Percentiles rank a stretch among this genome's conserved stretches.
Evolutionary conservation across 1,140 invertebrate genomes (phyloP).

Genomic region (Habropoda laboriosa): DNA sequence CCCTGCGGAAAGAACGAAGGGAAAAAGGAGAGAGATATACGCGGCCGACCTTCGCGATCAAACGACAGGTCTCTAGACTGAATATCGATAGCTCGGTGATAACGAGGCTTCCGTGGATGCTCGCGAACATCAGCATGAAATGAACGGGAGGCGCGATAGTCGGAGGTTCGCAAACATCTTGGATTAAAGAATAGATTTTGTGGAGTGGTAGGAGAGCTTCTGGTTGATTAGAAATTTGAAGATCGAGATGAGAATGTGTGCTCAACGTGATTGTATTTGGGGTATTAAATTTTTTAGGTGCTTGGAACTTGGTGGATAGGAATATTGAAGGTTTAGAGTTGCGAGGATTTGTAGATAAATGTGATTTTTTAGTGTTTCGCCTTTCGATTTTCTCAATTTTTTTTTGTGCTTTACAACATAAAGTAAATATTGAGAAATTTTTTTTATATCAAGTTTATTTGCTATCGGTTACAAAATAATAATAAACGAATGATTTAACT

Average conservation of each 20-base stretch:
- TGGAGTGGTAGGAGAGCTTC: not conserved
- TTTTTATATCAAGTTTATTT: not conserved
- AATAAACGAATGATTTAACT: too few relatives aligned
- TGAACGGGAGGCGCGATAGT: not conserved
- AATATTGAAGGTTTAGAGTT: not conserved
- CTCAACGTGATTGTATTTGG: not conserved
- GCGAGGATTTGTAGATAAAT: not conserved
- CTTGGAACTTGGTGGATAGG: too few relatives aligned
- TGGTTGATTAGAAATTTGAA: not conserved
- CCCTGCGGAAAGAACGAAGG: not conserved
- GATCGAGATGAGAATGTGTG: not conserved
- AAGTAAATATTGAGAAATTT: not conserved
- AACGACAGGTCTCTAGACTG: not conserved
- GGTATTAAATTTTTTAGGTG: too few relatives aligned
- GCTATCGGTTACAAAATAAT: too few relatives aligned
- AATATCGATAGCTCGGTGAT: conserved; percentile 33
- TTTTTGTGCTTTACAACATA: not conserved
- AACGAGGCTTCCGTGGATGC: not conserved
- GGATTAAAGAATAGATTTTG: not conserved
- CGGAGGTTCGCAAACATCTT: not conserved
- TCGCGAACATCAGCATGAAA: not conserved
- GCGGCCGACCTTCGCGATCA: not conserved
- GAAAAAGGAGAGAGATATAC: not conserved
- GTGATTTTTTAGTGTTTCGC: not conserved
- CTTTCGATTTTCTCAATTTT: not conserved